Evolutionary conservation across 1,140 invertebrate species (phyloP).

Genomic region (Scaptomyza hsui): DNA sequence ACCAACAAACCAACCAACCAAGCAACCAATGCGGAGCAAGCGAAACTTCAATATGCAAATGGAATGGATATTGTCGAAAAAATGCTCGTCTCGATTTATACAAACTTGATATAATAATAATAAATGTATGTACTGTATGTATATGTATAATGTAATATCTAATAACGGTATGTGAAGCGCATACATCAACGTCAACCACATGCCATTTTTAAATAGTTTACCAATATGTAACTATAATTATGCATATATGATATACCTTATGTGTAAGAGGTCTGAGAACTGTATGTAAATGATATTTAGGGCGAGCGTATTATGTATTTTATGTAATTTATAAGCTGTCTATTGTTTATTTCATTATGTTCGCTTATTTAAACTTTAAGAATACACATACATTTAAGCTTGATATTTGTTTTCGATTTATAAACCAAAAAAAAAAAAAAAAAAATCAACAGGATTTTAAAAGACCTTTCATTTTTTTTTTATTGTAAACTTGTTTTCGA

Average conservation of each 20-base stretch:
- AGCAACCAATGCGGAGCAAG: slow-evolving; percentile 55
- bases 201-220: slow-evolving; percentile 80
- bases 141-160: slow-evolving; percentile 69
- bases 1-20: slow-evolving; percentile 21
- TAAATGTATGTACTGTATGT: slow-evolving; percentile 76
- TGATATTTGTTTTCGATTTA: slow-evolving; percentile 64
- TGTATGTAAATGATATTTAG: slow-evolving; percentile 65
- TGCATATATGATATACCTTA: slow-evolving; percentile 41
- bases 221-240: slow-evolving; percentile 42
- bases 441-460: slow-evolving; percentile 1
- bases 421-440: slow-evolving; percentile 54
- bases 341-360: slow-evolving; percentile 62
- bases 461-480: slow-evolving; percentile 25
- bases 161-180: slow-evolving; percentile 64
- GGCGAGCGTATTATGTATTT: slow-evolving; percentile 64
- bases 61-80: slow-evolving; percentile 36
- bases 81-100: slow-evolving; percentile 60
- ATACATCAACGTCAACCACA: slow-evolving; percentile 55
- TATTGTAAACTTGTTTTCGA: background rate
- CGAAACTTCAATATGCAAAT: slow-evolving; percentile 48
- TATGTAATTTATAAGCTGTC: slow-evolving; percentile 74
- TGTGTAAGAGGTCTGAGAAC: slow-evolving; percentile 64
- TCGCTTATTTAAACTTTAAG: slow-evolving; percentile 46
- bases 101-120: slow-evolving; percentile 61
- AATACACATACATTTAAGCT: slow-evolving; percentile 46